These are phyloP conservation scores for Listronotus bonariensis DNA, from an alignment of 1,140 invertebrate genomes.

Conservation along the genomic window DNA sequence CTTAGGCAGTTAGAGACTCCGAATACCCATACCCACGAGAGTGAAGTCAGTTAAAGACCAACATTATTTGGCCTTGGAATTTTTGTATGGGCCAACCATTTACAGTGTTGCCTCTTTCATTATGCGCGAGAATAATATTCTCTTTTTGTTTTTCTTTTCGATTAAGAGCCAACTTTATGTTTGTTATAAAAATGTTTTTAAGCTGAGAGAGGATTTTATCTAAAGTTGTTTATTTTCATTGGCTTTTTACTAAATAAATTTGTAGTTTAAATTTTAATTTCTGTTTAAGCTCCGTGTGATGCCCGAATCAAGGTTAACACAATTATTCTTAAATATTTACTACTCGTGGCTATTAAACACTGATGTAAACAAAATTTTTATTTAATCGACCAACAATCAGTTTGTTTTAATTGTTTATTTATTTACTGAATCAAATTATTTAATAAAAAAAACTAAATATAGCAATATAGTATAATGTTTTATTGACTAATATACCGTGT, in stretches of 20 bases:
- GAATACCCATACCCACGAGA: slow-evolving; percentile 4
- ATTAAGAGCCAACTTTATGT: no score
- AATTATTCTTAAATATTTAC: slow-evolving; percentile 23
- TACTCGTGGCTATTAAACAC: slow-evolving; percentile 2
- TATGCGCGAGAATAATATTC: not conserved
- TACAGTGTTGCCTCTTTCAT: slow-evolving; percentile 5
- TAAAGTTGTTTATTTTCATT: slow-evolving; percentile 10
- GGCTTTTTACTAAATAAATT: not conserved
- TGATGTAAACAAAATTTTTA: slow-evolving; percentile 5
- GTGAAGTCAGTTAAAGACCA: not conserved
- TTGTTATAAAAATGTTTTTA: no score
- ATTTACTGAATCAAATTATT: no score
- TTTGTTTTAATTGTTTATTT: no score
- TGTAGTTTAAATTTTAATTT: no score
- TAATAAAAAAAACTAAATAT: no score
- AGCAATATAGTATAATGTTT: no score
- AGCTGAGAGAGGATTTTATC: no score
- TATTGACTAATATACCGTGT: no score
- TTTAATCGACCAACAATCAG: not conserved
- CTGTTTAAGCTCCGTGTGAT: slow-evolving; percentile 3
- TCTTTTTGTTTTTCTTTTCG: no score
- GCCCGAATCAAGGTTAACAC: slow-evolving; percentile 17
- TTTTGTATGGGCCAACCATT: slow-evolving; percentile 14
- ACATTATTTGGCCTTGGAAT: slow-evolving; percentile 11
- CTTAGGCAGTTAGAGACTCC: slow-evolving; percentile 11